Base-by-base conservation (phyloP, 2,888 invertebrate genomes). In the Cerastoderma edule region DNA sequence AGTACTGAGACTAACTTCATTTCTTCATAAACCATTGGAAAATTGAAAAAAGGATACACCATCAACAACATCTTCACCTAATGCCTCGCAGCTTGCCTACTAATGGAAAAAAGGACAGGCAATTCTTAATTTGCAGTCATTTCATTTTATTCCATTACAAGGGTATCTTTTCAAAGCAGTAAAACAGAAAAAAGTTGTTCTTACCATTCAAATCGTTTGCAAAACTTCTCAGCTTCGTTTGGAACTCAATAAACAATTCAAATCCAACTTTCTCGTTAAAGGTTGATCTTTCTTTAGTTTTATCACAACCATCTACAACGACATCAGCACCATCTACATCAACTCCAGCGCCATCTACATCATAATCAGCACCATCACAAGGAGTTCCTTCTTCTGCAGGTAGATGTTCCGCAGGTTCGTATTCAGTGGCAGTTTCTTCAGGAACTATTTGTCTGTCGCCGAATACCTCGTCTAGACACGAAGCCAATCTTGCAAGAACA, bases 121-220 rank as follows among this genome's bases (percentile, higher is more conserved):
- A n/a, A n/a, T n/a, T n/a, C n/a, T n/a, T n/a, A n/a, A n/a, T n/a
- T n/a, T n/a, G n/a, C n/a, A 44, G 44, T 44, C 44, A 44, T 44
- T 44, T 13, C 19, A 13, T 44, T 44, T 44, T 44, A 44, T 44
- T 44, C 8, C 24, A 28, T 22, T 60, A 30, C n/a, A 2, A 28
- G 1, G n/a, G n/a, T 22, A n/a, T 35, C 22, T 13, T 63, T 35
- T n/a, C 13, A 35, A 35, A 32, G 39, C 10, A 35, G n/a, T 8
- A 35, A 35, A 53, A 53, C 13, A 53, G 22, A 16, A 53, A 19
- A 66, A n/a, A n/a, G n/a, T 28, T 28, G 2, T 16, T 27, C 8
- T 30, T 70, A 79, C 79, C 83, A 56, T 80, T 83, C 2, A 83
- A 39, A 32, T 80, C 83, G 16, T 69, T 64, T n/a, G 80, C 83